Conservation (phyloP, 2,797 vertebrate genomes). For the Neosilurus hyrtlii region DNA sequence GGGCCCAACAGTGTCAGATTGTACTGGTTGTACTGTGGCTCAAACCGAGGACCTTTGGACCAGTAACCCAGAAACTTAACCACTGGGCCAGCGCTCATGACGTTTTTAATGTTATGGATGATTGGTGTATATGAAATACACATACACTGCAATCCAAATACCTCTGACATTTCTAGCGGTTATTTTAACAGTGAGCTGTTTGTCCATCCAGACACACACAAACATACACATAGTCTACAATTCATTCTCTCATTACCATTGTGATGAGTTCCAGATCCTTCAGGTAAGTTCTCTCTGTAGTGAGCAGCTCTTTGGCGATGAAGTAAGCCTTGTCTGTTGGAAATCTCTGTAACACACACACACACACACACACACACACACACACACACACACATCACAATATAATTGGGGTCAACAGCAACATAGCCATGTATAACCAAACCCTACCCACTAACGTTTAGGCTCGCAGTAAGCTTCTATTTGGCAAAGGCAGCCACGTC, state of each 20-base stretch:
- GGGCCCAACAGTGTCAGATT: too few relatives aligned
- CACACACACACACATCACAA: constrained; percentile 42
- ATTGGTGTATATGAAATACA: neutral
- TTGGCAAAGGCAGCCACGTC: constrained; percentile 2
- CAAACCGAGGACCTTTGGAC: too few relatives aligned
- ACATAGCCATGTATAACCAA: neutral
- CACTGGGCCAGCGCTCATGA: too few relatives aligned
- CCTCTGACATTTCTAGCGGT: neutral
- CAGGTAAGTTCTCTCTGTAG: constrained; percentile 92
- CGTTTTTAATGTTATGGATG: too few relatives aligned
- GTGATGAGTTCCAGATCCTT: constrained; percentile 96
- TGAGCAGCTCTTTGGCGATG: constrained; percentile 92
- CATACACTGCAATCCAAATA: neutral
- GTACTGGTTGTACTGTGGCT: too few relatives aligned
- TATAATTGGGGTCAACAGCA: neutral
- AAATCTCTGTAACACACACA: constrained; percentile 80
- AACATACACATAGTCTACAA: constrained; percentile 2
- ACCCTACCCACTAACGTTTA: constrained; percentile 78
- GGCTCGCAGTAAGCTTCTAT: constrained; percentile 65
- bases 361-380: constrained; percentile 70
- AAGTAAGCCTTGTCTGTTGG: constrained; percentile 94
- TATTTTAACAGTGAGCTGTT: constrained; percentile 6
- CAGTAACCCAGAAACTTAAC: too few relatives aligned
- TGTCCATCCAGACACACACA: constrained; percentile 17
- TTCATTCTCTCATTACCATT: constrained; percentile 71